phyloP scores from a whole-genome alignment of 2,888 invertebrate genomes.

The Sarcophaga rosellei region DNA sequence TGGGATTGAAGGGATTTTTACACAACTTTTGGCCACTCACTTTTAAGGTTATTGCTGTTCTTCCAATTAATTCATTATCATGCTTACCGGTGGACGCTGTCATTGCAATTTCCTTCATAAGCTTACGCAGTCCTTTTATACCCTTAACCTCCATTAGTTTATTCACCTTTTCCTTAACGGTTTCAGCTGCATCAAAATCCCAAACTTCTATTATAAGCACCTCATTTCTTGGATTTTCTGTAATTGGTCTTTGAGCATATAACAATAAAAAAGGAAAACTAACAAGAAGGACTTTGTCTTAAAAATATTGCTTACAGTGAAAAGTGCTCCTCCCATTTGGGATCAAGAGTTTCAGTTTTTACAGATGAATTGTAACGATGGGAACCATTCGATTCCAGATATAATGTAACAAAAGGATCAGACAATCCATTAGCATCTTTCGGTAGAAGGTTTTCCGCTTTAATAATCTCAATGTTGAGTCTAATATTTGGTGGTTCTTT shows the following conservation, averaged over 20 bases:
- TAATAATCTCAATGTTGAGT: slow-evolving; percentile 92
- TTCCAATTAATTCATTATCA: slow-evolving; percentile 97
- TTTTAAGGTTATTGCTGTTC: slow-evolving; percentile 91
- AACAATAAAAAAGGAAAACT: slow-evolving; percentile 71
- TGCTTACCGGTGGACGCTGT: slow-evolving; percentile 97
- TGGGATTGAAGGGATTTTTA: background rate
- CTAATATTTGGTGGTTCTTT: slow-evolving; percentile 93
- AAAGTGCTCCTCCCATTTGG: slow-evolving; percentile 98
- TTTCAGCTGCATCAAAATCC: slow-evolving; percentile 96
- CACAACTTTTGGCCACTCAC: slow-evolving; percentile 53
- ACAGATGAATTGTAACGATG: slow-evolving; percentile 95
- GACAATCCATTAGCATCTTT: slow-evolving; percentile 96
- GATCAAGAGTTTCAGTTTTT: slow-evolving; percentile 93
- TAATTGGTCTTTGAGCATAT: slow-evolving; percentile 83
- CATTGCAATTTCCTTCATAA: slow-evolving; percentile 94
- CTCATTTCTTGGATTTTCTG: slow-evolving; percentile 87
- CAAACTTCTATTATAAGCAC: slow-evolving; percentile 91
- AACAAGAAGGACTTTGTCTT: background rate
- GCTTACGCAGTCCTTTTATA: slow-evolving; percentile 90
- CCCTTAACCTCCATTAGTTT: slow-evolving; percentile 93
- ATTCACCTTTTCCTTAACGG: slow-evolving; percentile 92
- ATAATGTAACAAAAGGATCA: slow-evolving; percentile 98
- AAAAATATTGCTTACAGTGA: slow-evolving; percentile 83
- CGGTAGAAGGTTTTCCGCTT: slow-evolving; percentile 91
- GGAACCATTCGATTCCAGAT: slow-evolving; percentile 88